phyloP scores from a whole-genome alignment of 2,888 invertebrate species.

The Belgica antarctica region DNA sequence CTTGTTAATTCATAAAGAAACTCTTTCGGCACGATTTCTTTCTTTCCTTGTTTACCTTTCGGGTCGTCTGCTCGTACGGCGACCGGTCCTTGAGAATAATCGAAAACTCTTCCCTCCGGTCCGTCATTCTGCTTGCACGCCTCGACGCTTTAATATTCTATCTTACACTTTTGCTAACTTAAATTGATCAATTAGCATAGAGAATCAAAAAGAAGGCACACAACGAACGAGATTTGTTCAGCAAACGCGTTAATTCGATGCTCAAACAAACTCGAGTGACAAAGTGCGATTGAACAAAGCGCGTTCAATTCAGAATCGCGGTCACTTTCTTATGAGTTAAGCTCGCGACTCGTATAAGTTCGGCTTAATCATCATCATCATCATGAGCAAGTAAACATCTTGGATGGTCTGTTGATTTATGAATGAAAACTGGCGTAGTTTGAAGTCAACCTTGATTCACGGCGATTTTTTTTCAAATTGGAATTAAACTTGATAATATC shows the following conservation, averaged over 20 bases:
- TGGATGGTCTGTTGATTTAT: too few species aligned
- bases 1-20: not conserved
- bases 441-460: too few species aligned
- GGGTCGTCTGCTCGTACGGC: constrained; percentile 11
- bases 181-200: not conserved
- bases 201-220: too few species aligned
- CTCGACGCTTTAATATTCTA: not conserved
- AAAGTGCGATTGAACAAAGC: too few species aligned
- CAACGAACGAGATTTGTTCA: not conserved
- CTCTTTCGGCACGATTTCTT: not conserved
- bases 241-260: not conserved
- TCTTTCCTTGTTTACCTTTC: constrained; percentile 10
- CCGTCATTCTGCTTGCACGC: not conserved
- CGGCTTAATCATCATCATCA: too few species aligned
- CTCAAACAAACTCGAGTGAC: not conserved
- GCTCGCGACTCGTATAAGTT: too few species aligned
- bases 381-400: too few species aligned
- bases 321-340: too few species aligned
- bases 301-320: too few species aligned
- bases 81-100: constrained; percentile 1
- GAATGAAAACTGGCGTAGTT: too few species aligned
- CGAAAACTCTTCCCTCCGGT: not conserved
- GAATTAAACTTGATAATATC: too few species aligned
- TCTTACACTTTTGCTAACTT: not conserved
- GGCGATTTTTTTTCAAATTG: too few species aligned